Percentiles rank a stretch among this genome's conserved stretches.
Evolutionary conservation across 1,140 invertebrate species (phyloP).

Genomic region (Drosophila repleta): DNA sequence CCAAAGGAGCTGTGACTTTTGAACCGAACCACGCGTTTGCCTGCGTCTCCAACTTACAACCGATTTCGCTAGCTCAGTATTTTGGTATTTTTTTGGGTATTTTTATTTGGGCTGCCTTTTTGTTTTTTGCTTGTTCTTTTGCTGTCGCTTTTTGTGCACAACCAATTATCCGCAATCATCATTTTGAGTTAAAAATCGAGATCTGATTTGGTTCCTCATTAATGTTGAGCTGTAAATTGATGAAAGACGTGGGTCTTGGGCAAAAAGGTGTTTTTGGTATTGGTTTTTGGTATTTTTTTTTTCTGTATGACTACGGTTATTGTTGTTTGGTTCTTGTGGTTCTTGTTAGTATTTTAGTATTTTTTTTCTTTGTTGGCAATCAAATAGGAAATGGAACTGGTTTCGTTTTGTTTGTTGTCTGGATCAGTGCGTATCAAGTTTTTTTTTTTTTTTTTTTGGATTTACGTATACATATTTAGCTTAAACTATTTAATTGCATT

Average conservation of each 20-base stretch:
- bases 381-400: constrained; percentile 37
- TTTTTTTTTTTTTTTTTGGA: constrained; percentile 9
- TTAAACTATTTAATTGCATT: constrained; percentile 50
- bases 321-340: constrained; percentile 27
- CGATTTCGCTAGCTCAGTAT: neutral
- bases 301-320: constrained; percentile 26
- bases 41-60: neutral
- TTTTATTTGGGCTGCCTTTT: constrained; percentile 1
- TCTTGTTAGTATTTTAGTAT: constrained; percentile 11
- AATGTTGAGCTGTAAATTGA: constrained; percentile 56
- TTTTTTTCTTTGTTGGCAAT: constrained; percentile 27
- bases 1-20: constrained; percentile 8
- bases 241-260: constrained; percentile 43
- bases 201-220: constrained; percentile 69
- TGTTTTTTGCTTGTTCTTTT: constrained; percentile 2
- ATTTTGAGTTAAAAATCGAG: constrained; percentile 82
- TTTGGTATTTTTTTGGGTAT: neutral
- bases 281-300: constrained; percentile 30
- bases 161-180: constrained; percentile 84
- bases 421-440: constrained; percentile 12
- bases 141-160: constrained; percentile 72
- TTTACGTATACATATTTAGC: constrained; percentile 42
- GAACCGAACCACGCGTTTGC: constrained; percentile 48
- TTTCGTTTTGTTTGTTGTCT: constrained; percentile 28
- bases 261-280: constrained; percentile 32